Evolutionary conservation across 2,797 vertebrate species (phyloP).

Genomic region (Sebastes wilsoni): DNA sequence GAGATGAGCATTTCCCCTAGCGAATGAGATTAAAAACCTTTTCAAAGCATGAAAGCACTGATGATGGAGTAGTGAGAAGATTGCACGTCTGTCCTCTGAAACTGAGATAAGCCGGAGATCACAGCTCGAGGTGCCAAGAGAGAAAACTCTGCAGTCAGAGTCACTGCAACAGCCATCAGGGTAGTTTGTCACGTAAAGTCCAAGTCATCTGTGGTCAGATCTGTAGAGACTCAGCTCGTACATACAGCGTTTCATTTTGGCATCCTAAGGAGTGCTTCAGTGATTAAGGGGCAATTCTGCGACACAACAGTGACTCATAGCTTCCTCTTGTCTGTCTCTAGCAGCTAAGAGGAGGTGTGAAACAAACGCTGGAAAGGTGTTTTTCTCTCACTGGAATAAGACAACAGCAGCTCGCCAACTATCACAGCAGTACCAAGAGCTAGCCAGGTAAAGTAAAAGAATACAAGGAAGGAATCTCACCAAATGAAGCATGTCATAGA

Average conservation of each 20-base stretch:
- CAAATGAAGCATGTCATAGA: constrained; percentile 87
- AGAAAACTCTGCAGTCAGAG: constrained; percentile 20
- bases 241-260: constrained; percentile 18
- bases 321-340: constrained; percentile 47
- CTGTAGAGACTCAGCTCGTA: background rate
- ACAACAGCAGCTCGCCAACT: constrained; percentile 10
- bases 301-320: constrained; percentile 66
- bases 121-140: constrained; percentile 9
- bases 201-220: background rate
- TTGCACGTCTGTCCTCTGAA: constrained; percentile 5
- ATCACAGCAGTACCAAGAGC: background rate
- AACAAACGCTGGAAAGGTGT: constrained; percentile 25
- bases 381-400: constrained; percentile 18
- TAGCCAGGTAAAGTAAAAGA: background rate
- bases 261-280: constrained; percentile 38
- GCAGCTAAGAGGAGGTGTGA: constrained; percentile 44
- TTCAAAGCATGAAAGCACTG: constrained; percentile 13
- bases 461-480: constrained; percentile 71
- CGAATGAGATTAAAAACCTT: constrained; percentile 22
- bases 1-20: background rate
- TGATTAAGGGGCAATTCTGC: constrained; percentile 59
- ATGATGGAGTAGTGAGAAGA: constrained; percentile 7
- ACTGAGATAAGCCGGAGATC: constrained; percentile 31
- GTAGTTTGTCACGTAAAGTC: constrained; percentile 5
- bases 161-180: background rate